These are phyloP conservation scores for Hippocampus zosterae DNA, from an alignment of 2,113 vertebrate genomes.

Conservation along the genomic window DNA sequence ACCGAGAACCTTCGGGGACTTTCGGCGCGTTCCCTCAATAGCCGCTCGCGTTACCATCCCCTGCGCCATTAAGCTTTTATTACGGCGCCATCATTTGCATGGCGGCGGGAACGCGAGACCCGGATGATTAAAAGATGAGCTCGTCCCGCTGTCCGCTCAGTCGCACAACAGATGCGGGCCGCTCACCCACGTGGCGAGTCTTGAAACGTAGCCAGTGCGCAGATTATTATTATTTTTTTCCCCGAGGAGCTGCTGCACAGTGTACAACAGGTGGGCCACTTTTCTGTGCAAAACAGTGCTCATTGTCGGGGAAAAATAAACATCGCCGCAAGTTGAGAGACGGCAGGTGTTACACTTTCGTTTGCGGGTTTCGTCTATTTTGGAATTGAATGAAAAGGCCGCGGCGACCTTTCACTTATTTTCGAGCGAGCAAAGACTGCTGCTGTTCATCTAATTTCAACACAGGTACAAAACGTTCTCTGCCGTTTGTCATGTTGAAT, in stretches of 20 bases:
- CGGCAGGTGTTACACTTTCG: slow-evolving; percentile 54
- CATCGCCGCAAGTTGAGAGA: slow-evolving; percentile 8
- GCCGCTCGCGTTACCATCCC: slow-evolving; percentile 49
- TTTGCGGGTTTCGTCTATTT: slow-evolving; percentile 19
- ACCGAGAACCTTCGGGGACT: slow-evolving; percentile 37
- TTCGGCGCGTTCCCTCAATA: slow-evolving; percentile 23
- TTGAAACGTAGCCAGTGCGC: not conserved
- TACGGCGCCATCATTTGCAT: slow-evolving; percentile 52
- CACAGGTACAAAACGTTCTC: slow-evolving; percentile 32
- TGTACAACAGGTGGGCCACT: not conserved
- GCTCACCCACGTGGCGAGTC: not conserved
- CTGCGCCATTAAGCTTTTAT: slow-evolving; percentile 54
- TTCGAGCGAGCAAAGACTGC: too few relatives aligned
- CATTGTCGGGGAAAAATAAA: slow-evolving; percentile 16
- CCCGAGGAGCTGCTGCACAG: not conserved
- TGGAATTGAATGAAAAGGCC: slow-evolving; percentile 24
- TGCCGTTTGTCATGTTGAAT: slow-evolving; percentile 35
- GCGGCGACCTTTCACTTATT: slow-evolving; percentile 46
- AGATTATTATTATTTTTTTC: not conserved
- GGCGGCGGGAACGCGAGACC: slow-evolving; percentile 30
- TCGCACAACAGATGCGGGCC: slow-evolving; percentile 32
- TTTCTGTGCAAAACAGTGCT: slow-evolving; percentile 7
- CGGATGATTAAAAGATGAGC: slow-evolving; percentile 41
- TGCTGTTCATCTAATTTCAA: not conserved
- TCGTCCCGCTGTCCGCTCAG: not conserved